Conservation (phyloP, 1,140 invertebrate genomes). For the Atta cephalotes region DNA sequence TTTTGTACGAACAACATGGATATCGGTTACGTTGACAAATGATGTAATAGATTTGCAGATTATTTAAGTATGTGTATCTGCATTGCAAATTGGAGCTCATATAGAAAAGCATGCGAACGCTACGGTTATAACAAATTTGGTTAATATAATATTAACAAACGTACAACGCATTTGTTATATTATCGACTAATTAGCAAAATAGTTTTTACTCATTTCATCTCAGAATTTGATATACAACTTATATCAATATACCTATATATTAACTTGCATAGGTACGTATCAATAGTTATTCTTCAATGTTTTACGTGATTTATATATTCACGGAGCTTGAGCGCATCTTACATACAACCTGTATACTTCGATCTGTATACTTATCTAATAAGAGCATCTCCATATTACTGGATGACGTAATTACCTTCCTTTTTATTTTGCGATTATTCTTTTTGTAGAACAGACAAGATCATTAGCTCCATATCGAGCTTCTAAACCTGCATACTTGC, state of each 20-base stretch:
- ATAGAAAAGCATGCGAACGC: neutral
- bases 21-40: neutral
- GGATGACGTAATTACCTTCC: neutral
- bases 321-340: neutral
- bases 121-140: neutral
- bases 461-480: neutral
- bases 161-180: neutral
- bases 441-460: neutral
- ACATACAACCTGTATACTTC: neutral
- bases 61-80: neutral
- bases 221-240: neutral
- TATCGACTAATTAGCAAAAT: neutral
- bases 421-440: conserved; percentile 5
- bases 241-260: neutral
- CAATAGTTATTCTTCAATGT: neutral
- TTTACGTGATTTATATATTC: neutral
- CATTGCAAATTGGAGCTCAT: neutral
- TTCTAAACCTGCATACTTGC: conserved; percentile 9
- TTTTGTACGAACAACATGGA: neutral
- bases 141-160: neutral
- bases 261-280: conserved; percentile 9
- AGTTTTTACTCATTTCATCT: neutral
- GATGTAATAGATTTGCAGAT: conserved; percentile 5
- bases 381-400: neutral
- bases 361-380: neutral